Evolutionary conservation across 92 coral and sea anemone genomes (phyloP).

Genomic region (Zoanthus sociatus): DNA sequence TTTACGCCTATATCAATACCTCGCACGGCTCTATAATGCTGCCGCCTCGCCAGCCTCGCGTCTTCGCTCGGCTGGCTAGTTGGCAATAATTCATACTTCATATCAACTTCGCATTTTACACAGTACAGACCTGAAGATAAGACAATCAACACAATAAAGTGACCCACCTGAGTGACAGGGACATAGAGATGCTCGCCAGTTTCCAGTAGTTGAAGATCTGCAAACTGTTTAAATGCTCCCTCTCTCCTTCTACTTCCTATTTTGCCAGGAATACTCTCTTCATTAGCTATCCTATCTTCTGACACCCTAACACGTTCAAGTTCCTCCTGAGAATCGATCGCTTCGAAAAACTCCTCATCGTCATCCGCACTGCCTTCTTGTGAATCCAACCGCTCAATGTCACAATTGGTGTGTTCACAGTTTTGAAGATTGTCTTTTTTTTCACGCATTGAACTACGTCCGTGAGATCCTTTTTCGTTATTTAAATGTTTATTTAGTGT

Average conservation of each 20-base stretch:
- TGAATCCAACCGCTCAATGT: constrained; percentile 38
- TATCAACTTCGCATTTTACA: too few species aligned
- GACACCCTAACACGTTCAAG: constrained; percentile 46
- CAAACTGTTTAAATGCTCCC: constrained; percentile 89
- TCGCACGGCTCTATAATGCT: too few species aligned
- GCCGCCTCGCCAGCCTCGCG: too few species aligned
- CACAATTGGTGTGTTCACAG: background rate
- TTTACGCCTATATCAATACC: too few species aligned
- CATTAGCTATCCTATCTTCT: constrained; percentile 5
- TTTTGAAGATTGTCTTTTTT: background rate
- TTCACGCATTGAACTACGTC: background rate
- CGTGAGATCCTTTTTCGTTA: constrained; percentile 29
- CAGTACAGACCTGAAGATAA: too few species aligned
- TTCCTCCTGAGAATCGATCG: constrained; percentile 84
- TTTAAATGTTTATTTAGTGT: background rate
- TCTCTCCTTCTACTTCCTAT: constrained; percentile 44
- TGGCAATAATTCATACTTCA: too few species aligned
- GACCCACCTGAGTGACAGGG: constrained; percentile 92
- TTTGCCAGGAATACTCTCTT: constrained; percentile 3
- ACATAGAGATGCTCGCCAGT: constrained; percentile 85
- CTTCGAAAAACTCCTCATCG: constrained; percentile 96
- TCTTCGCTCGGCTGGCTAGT: too few species aligned
- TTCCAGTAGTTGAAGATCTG: constrained; percentile 79
- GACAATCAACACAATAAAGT: background rate
- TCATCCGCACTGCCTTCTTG: constrained; percentile 71